Base-by-base conservation (phyloP, 2,888 invertebrate genomes). In the Phrixothrix hirtus region DNA sequence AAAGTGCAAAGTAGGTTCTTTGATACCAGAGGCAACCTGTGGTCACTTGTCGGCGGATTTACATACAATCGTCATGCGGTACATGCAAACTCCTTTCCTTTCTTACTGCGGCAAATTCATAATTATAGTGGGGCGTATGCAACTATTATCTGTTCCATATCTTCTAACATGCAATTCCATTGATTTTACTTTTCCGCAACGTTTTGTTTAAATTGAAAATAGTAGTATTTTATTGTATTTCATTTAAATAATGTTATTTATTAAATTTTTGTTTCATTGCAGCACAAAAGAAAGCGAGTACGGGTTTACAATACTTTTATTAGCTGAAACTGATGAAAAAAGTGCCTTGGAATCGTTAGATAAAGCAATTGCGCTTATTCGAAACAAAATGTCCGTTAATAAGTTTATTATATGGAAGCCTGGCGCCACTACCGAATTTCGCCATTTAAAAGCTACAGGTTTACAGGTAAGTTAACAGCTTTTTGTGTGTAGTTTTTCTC, bases 241-340 rank as follows among this genome's bases (percentile, higher is more conserved):
- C n/a, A n/a, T n/a, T n/a, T n/a, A n/a, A n/a, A n/a, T n/a, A n/a
- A n/a, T n/a, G n/a, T n/a, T n/a, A n/a, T n/a, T n/a, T n/a, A n/a
- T n/a, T n/a, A n/a, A 27, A 27, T 27, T 16, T 17, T 26, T 41
- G 35, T 48, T 53, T 52, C 58, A 46, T 55, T 73, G 16, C 74
- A 81, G 81, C 59, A 61, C 66, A 52, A 77, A 78, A 55, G 66
- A 68, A 37, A 69, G 70, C 47, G 74, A 73, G 59, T 77, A 77
- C 47, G 80, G 79, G 55, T 78, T 81, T 64, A 78, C 79, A 9
- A 67, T 81, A 31, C 70, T 82, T 10, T 72, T 81, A 25, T 68
- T 77, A 30, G 77, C 78, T 10, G 78, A 77, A 61, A 77, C 77
- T 31, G 74, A 75, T 47, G 76, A 78, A 58, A 65, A 71, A 46